Percentiles rank a stretch among this genome's conserved stretches.
Evolutionary conservation across 2,888 invertebrate species (phyloP).

Genomic region (Chrysina gloriosa): DNA sequence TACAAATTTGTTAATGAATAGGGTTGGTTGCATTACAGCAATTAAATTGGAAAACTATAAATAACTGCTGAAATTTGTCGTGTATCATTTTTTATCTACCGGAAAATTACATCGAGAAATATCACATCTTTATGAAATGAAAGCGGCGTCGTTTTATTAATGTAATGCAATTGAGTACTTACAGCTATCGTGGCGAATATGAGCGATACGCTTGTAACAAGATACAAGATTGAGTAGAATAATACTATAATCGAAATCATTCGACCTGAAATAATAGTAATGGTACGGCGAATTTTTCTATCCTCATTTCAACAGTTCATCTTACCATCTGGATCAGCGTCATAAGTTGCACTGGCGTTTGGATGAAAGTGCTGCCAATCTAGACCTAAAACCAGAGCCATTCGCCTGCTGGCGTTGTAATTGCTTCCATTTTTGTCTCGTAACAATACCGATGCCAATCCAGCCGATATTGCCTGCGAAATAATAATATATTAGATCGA

Average conservation of each 20-base stretch:
- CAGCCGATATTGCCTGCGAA: conserved; percentile 14
- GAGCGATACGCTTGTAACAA: conserved; percentile 19
- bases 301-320: background rate
- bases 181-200: conserved; percentile 29
- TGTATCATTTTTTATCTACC: too few relatives aligned
- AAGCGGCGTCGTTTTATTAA: too few relatives aligned
- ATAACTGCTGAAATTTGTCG: too few relatives aligned
- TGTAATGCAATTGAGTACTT: conserved; percentile 2
- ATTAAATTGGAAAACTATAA: too few relatives aligned
- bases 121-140: too few relatives aligned
- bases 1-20: too few relatives aligned
- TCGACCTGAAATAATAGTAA: conserved; percentile 27
- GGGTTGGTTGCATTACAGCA: too few relatives aligned
- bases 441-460: conserved; percentile 9
- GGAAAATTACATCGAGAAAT: too few relatives aligned
- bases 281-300: background rate
- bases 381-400: conserved; percentile 24
- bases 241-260: conserved; percentile 34
- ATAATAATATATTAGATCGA: background rate
- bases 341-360: conserved; percentile 21
- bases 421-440: conserved; percentile 18
- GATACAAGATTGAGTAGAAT: conserved; percentile 24
- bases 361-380: conserved; percentile 39
- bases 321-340: conserved; percentile 38
- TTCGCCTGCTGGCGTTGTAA: conserved; percentile 31